Evolutionary conservation across 2,888 invertebrate species (phyloP).

Genomic region (Pegoplata infirma): DNA sequence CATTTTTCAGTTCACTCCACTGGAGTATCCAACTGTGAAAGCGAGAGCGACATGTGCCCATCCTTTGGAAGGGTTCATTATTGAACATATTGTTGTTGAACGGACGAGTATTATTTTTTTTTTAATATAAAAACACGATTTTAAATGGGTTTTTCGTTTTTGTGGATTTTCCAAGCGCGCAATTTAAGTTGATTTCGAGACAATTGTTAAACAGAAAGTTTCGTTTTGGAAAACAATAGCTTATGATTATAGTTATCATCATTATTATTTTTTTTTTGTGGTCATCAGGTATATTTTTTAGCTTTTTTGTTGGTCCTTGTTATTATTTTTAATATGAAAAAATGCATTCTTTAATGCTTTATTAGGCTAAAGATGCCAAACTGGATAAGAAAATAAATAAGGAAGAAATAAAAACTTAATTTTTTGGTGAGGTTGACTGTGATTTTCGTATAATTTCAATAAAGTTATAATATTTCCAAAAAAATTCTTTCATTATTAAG

Average conservation of each 20-base stretch:
- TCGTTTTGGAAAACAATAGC: constrained; percentile 55
- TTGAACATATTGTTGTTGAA: constrained; percentile 41
- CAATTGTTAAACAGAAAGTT: constrained; percentile 56
- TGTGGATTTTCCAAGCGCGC: constrained; percentile 36
- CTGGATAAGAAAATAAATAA: constrained; percentile 39
- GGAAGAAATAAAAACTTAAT: neutral
- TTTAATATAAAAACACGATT: constrained; percentile 43
- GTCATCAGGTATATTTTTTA: constrained; percentile 37
- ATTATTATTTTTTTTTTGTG: constrained; percentile 54
- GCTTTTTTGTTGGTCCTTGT: neutral
- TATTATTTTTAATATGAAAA: constrained; percentile 34
- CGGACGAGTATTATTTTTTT: neutral
- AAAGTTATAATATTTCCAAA: constrained; percentile 15
- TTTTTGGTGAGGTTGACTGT: too few species aligned
- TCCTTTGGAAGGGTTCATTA: constrained; percentile 62
- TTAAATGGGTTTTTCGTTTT: constrained; percentile 25
- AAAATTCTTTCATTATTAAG: neutral
- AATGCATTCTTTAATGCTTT: constrained; percentile 35
- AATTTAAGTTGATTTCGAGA: constrained; percentile 62
- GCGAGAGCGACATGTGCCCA: constrained; percentile 67
- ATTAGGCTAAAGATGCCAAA: constrained; percentile 37
- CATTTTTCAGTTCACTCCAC: constrained; percentile 40
- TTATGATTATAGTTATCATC: constrained; percentile 60
- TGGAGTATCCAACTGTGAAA: constrained; percentile 63
- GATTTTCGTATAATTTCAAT: constrained; percentile 4